Evolutionary conservation across 1,140 invertebrate genomes (phyloP), one percentile per base, ranked within the genome.

Genomic region (Aphis craccivora): DNA sequence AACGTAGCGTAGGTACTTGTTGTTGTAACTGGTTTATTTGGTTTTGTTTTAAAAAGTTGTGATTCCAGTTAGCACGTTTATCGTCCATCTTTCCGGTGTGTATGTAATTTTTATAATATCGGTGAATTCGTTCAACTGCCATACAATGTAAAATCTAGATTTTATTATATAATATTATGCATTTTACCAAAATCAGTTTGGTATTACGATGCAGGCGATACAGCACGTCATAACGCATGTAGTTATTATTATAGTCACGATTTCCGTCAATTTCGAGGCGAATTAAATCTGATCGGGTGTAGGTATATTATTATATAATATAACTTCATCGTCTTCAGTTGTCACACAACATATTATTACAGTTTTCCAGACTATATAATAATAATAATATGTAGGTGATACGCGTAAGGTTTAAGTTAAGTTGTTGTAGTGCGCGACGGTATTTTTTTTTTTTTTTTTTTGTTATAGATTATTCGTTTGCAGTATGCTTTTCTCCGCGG

Each of bases 11-110:
- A 76, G 60, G 60, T 48, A n/a, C 86, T 87, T 35, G 86, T 87
- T 51, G 23, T 51, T 48, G 43, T 87, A 87, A 87, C 86, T 87
- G 43, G 86, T 87, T 87, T 87, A 87, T 87, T 87, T 87, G 40
- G 84, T 87, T 87, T 45, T 45, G 84, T 87, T 48, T 25, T 84
- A 84, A 84, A 40, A 84, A 84, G 83, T 84, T 84, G 37, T 86
- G 37, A 86, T 86, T 86, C 83, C 83, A 86, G 84, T 86, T 86
- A 86, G 14, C 25, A 86, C 25, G 84, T 45, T 86, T 86, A 45
- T 86, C 25, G 23, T 45, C 45, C 43, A 45, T 45, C 84, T 30
- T 45, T 25, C 45, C 14, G 84, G 84, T 45, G 25, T 45, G 40
- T 86, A n/a, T n/a, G 60, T 76, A 76, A 76, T 76, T 45, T 86